Evolutionary conservation across 2,888 invertebrate genomes (phyloP).

Genomic region (Toxonevra muliebris): DNA sequence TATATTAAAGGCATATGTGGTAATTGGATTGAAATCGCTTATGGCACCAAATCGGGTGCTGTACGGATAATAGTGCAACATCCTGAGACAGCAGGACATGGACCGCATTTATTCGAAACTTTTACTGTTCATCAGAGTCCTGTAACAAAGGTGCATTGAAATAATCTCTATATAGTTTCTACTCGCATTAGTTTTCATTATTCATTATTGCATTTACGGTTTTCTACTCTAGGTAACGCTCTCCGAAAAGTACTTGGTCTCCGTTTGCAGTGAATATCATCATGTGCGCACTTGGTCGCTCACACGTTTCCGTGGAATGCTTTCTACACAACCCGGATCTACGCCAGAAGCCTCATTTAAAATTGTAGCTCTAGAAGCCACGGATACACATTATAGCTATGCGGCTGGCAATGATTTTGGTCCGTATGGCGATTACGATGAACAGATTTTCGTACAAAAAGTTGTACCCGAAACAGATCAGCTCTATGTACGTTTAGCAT

Average conservation of each 20-base stretch:
- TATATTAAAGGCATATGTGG: slow-evolving; percentile 83
- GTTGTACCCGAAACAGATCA: slow-evolving; percentile 97
- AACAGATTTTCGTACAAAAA: slow-evolving; percentile 96
- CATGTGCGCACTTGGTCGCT: slow-evolving; percentile 98
- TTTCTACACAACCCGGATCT: slow-evolving; percentile 98
- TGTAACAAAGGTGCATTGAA: slow-evolving; percentile 84
- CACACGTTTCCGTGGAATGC: slow-evolving; percentile 97
- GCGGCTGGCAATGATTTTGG: slow-evolving; percentile 77
- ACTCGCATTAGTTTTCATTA: background rate
- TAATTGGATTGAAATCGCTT: slow-evolving; percentile 99
- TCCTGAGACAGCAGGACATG: slow-evolving; percentile 98
- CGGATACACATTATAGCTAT: slow-evolving; percentile 73
- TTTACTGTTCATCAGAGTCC: slow-evolving; percentile 97
- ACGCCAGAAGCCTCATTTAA: slow-evolving; percentile 98
- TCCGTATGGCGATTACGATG: slow-evolving; percentile 97
- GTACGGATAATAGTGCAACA: slow-evolving; percentile 98
- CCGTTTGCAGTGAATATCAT: slow-evolving; percentile 97
- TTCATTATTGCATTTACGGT: background rate
- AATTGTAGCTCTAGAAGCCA: slow-evolving; percentile 68
- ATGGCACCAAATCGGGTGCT: slow-evolving; percentile 94
- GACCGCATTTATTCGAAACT: slow-evolving; percentile 97
- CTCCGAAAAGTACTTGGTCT: slow-evolving; percentile 94
- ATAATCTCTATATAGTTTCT: too few species aligned
- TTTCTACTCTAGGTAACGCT: slow-evolving; percentile 77
- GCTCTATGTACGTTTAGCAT: slow-evolving; percentile 91